Evolutionary conservation across 2,888 invertebrate species (phyloP), one percentile per base, ranked within the genome.

Genomic region (Pseudanteris insignis): DNA sequence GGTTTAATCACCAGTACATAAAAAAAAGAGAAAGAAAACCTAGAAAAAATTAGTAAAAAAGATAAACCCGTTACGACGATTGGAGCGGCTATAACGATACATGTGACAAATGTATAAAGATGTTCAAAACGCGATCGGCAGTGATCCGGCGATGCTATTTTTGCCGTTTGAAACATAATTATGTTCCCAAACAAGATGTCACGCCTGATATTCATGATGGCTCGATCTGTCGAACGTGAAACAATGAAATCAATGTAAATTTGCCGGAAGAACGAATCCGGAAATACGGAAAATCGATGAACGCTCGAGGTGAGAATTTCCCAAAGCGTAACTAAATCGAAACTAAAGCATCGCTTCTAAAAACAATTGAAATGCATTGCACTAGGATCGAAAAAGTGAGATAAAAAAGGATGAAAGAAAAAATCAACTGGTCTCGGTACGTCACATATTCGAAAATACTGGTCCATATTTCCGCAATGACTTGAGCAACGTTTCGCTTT

Each of bases 221-320:
- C 12, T 30, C 40, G 43, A 40, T 15, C 37, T 14, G 5, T 11
- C 13, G 32, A 43, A 58, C 43, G 44, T 58, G 57, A 48, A 48
- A 32, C 30, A 48, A 37, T n/a, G 13, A 48, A 50, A 50, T 44
- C 41, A 33, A 33, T 32, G 30, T 12, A 32, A 37, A 18, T 29
- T 34, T 37, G 12, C 32, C 4, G 28, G 12, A 37, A 43, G 37
- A 37, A 48, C 24, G 9, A 32, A 43, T 58, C 50, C 57, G 57
- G 57, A 47, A 41, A 50, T 37, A 44, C 14, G 57, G 57, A 37
- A 47, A 50, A 33, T 50, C 30, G 37, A 43, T 9, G 10, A 33
- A 5, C 32, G n/a, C 10, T 24, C 29, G 8, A 44, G 25, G 36
- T 32, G 48, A 40, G 43, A 40, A 10, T 50, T 40, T 50, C 34